Evolutionary conservation across 1,140 invertebrate genomes (phyloP).

Genomic region (Microvelia longipes): DNA sequence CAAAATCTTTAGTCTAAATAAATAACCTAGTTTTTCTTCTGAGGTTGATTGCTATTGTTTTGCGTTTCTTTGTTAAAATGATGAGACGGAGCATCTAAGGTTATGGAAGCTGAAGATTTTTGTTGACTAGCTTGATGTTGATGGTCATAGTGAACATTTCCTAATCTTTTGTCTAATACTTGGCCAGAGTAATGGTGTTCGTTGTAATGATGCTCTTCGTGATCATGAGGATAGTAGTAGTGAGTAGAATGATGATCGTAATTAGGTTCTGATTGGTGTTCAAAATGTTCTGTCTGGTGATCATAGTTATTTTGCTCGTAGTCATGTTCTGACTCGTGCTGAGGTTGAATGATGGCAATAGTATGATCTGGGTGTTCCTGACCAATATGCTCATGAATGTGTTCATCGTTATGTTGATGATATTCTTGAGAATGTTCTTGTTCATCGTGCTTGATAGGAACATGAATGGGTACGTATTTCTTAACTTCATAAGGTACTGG

Average conservation of each 20-base stretch:
- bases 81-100: background rate
- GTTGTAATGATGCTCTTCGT: background rate
- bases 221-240: background rate
- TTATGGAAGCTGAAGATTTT: background rate
- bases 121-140: background rate
- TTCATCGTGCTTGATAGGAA: constrained; percentile 10
- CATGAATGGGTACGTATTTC: constrained; percentile 19
- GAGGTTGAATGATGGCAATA: background rate
- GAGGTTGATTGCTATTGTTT: too few species aligned
- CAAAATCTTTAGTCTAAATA: too few species aligned
- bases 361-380: background rate
- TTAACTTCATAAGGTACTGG: constrained; percentile 15
- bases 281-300: background rate
- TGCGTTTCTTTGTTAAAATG: background rate
- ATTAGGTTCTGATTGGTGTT: background rate
- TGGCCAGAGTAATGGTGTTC: background rate
- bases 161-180: too few species aligned
- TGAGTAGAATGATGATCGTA: background rate
- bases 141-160: background rate
- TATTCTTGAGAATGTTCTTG: background rate
- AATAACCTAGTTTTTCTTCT: too few species aligned
- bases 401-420: background rate
- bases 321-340: background rate
- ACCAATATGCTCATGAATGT: background rate
- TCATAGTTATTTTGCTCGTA: background rate